Evolutionary conservation across 2,888 invertebrate species (phyloP).

Genomic region (Rhodophaea formosa): DNA sequence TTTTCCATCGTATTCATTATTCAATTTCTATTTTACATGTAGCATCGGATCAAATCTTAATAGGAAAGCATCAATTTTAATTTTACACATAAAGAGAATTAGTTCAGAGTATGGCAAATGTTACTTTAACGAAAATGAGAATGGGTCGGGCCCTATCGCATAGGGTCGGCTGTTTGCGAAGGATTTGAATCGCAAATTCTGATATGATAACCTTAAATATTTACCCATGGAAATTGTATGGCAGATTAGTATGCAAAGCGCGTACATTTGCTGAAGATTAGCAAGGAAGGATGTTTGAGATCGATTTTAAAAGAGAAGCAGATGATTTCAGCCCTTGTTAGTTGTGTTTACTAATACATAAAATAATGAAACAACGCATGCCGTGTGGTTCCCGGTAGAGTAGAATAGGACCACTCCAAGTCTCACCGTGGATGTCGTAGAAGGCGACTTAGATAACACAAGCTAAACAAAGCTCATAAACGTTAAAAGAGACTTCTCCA

Average conservation of each 20-base stretch:
- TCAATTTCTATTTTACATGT: no score
- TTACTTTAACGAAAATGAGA: conserved; percentile 11
- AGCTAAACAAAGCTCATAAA: no score
- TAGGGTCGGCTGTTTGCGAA: conserved; percentile 40
- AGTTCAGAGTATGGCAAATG: conserved; percentile 9
- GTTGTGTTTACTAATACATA: no score
- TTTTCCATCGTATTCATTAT: no score
- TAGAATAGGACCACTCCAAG: no score
- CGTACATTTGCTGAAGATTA: neutral
- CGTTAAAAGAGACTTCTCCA: no score
- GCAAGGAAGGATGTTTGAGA: neutral
- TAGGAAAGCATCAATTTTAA: neutral
- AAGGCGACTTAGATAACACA: no score
- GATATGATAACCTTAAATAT: conserved; percentile 57
- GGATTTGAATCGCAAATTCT: conserved; percentile 58
- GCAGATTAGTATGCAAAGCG: conserved; percentile 26
- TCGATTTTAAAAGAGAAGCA: no score
- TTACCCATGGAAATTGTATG: conserved; percentile 34
- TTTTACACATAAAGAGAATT: conserved; percentile 2
- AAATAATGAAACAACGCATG: no score
- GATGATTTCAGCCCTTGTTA: no score
- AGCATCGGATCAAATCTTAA: neutral
- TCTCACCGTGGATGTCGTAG: no score
- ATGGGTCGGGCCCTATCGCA: conserved; percentile 18
- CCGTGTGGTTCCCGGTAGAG: no score